Evolutionary conservation across 2,797 vertebrate species (phyloP).

Genomic region (Spinibarbus caldwelli): DNA sequence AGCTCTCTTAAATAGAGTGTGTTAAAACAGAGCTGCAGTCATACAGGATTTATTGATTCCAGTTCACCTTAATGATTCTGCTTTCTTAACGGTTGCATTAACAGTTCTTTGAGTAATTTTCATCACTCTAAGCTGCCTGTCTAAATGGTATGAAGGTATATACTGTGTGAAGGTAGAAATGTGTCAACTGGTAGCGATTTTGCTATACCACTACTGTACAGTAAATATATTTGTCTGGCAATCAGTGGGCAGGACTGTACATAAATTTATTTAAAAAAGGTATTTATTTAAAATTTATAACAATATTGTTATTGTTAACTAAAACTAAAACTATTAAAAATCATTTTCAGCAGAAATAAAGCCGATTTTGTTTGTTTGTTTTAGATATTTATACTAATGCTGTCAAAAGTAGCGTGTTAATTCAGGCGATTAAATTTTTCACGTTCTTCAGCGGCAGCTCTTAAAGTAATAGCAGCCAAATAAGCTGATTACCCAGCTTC

Average conservation of each 20-base stretch:
- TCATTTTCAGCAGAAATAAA: too few relatives aligned
- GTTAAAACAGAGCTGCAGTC: constrained; percentile 49
- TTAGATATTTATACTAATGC: too few relatives aligned
- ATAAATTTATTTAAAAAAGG: too few relatives aligned
- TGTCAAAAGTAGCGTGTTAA: too few relatives aligned
- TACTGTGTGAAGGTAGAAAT: not conserved
- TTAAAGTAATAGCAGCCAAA: too few relatives aligned
- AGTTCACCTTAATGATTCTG: constrained; percentile 2
- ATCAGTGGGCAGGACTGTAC: not conserved
- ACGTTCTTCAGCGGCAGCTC: too few relatives aligned
- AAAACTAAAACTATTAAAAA: too few relatives aligned
- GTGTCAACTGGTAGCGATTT: not conserved
- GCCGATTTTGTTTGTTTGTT: too few relatives aligned
- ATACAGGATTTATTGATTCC: not conserved
- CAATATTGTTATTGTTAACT: too few relatives aligned
- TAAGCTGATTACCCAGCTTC: too few relatives aligned
- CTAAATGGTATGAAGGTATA: not conserved
- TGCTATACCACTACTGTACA: not conserved
- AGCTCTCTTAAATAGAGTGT: constrained; percentile 29
- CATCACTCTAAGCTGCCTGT: not conserved
- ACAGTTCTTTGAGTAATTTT: not conserved
- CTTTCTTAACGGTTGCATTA: not conserved
- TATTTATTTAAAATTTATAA: too few relatives aligned
- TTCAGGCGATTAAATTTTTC: too few relatives aligned
- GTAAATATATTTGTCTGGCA: not conserved